Conservation (phyloP, 2,797 vertebrate genomes). For the Danionella dracula region DNA sequence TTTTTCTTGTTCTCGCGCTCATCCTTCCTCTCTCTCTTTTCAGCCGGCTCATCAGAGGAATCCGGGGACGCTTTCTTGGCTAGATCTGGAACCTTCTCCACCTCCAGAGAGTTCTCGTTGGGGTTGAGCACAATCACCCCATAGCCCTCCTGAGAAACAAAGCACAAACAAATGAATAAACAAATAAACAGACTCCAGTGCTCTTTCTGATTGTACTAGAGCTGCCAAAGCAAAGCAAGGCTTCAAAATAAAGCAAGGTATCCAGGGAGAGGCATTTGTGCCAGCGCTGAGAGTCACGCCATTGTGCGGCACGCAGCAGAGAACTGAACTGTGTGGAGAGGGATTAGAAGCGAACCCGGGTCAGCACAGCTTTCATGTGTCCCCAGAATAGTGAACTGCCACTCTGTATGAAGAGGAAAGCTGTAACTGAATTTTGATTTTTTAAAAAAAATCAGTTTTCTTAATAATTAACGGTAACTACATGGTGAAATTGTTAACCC, state of each 20-base stretch:
- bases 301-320: constrained; percentile 21
- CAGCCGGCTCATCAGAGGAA: constrained; percentile 86
- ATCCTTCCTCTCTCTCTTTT: constrained; percentile 92
- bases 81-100: constrained; percentile 87
- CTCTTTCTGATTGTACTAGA: constrained; percentile 14
- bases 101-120: constrained; percentile 95
- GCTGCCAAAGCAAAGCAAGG: constrained; percentile 23
- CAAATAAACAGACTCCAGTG: constrained; percentile 31
- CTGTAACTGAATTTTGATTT: not conserved
- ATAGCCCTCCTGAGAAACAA: constrained; percentile 80
- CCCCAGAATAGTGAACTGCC: not conserved
- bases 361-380: constrained; percentile 15
- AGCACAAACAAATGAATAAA: constrained; percentile 38
- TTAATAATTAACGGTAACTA: too few relatives aligned
- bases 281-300: constrained; percentile 26
- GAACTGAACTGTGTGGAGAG: constrained; percentile 17
- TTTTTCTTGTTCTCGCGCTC: constrained; percentile 88
- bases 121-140: constrained; percentile 96
- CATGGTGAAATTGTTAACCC: too few relatives aligned
- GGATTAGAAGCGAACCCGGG: constrained; percentile 19
- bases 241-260: constrained; percentile 33
- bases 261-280: constrained; percentile 34
- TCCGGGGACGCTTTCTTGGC: constrained; percentile 72
- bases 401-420: not conserved
- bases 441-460: not conserved